phyloP scores from a whole-genome alignment of 30 jellyfish, hydroid and myxozoan genomes.

The Calvadosia cruxmelitensis region DNA sequence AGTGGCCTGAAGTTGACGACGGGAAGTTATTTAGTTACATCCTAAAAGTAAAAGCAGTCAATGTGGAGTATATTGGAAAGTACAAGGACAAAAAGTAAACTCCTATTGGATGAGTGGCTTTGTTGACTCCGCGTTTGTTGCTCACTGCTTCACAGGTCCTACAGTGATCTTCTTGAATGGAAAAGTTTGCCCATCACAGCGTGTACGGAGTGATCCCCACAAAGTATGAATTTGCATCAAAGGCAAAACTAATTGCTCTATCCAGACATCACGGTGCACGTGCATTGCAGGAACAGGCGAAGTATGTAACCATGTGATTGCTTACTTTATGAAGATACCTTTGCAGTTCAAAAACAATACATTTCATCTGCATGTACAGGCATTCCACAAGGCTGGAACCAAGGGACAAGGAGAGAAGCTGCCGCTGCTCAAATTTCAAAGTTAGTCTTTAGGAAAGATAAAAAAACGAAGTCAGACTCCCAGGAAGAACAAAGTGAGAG shows the following conservation, averaged over 20 bases:
- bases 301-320: background rate
- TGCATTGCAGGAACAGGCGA: background rate
- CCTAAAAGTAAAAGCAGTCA: conserved; percentile 17
- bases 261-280: background rate
- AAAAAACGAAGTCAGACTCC: background rate
- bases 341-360: background rate
- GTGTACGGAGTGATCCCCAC: background rate
- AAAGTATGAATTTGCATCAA: background rate
- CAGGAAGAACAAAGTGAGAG: background rate
- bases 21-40: conserved; percentile 33
- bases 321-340: background rate
- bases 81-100: conserved; percentile 33
- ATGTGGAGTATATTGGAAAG: conserved; percentile 24
- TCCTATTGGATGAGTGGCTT: conserved; percentile 34
- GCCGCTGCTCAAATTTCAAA: background rate
- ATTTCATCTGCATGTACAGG: background rate
- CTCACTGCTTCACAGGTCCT: too few species aligned
- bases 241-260: background rate
- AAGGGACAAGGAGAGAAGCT: background rate
- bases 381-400: background rate
- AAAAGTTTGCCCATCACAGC: background rate
- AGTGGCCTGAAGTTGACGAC: conserved; percentile 23
- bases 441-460: background rate
- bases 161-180: background rate
- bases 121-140: too few species aligned